Percentiles rank a stretch among this genome's conserved stretches.
These are phyloP conservation scores for Antheraea pernyi DNA, from an alignment of 1,140 invertebrate species.

Conservation along the genomic window DNA sequence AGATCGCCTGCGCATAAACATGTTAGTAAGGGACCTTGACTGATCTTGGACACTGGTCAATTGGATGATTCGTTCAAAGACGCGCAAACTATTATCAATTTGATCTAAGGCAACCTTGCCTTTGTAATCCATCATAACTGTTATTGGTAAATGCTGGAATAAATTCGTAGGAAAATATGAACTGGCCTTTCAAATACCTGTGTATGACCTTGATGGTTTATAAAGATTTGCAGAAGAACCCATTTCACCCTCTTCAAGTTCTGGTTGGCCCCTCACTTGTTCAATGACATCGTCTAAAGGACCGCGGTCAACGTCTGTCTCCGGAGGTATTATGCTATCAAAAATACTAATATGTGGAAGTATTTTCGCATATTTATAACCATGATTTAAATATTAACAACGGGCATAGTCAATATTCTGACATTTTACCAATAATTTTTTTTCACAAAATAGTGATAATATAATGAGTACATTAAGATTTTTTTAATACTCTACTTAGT, in stretches of 20 bases:
- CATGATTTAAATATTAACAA: background rate
- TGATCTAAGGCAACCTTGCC: constrained; percentile 6
- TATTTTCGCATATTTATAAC: background rate
- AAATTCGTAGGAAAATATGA: background rate
- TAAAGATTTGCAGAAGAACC: constrained; percentile 55
- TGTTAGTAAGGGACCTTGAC: constrained; percentile 39
- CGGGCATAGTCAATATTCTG: too few species aligned
- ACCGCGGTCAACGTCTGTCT: constrained; percentile 62
- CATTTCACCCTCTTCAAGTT: constrained; percentile 72
- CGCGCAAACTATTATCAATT: constrained; percentile 32
- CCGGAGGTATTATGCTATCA: constrained; percentile 48
- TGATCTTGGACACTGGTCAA: constrained; percentile 41
- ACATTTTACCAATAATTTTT: background rate
- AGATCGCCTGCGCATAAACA: background rate
- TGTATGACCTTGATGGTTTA: constrained; percentile 50
- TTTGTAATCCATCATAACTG: too few species aligned
- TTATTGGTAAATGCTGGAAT: background rate
- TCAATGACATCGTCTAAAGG: constrained; percentile 68
- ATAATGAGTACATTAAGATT: background rate
- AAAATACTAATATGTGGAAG: background rate
- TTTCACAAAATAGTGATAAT: background rate
- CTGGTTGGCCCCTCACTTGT: constrained; percentile 65
- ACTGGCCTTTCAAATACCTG: constrained; percentile 34
- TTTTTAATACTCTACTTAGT: background rate
- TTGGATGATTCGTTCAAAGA: constrained; percentile 44